Evolutionary conservation across 2,888 invertebrate genomes (phyloP).

Genomic region (Acronicta alni): DNA sequence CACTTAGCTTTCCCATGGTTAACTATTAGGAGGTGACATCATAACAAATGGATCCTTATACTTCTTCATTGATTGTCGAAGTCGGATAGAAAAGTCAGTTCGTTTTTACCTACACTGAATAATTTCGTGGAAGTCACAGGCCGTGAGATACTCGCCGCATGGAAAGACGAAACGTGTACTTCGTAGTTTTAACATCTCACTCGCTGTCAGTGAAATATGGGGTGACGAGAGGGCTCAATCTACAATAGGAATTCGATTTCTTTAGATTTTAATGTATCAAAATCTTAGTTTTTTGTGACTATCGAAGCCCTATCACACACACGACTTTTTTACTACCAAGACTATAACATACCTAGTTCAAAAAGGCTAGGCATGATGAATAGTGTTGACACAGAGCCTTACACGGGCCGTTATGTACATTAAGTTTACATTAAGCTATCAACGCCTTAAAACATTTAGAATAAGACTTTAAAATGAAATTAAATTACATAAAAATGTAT

Average conservation of each 20-base stretch:
- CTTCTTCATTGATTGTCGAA: constrained; percentile 19
- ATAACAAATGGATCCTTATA: constrained; percentile 25
- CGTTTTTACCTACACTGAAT: constrained; percentile 17
- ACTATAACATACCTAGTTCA: too few relatives aligned
- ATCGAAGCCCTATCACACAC: too few relatives aligned
- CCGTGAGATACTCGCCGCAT: constrained; percentile 23
- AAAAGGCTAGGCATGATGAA: background rate
- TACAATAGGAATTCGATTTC: background rate
- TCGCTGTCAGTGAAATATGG: background rate
- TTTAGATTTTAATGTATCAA: background rate
- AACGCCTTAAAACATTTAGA: constrained; percentile 22
- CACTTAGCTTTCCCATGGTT: constrained; percentile 47
- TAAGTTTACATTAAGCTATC: constrained; percentile 12
- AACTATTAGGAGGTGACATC: constrained; percentile 32
- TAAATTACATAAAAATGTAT: constrained; percentile 35
- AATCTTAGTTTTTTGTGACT: too few relatives aligned
- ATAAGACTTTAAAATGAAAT: constrained; percentile 39
- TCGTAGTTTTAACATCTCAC: background rate
- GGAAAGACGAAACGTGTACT: background rate
- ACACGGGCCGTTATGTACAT: constrained; percentile 13
- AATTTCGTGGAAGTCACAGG: constrained; percentile 30
- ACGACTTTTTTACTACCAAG: too few relatives aligned
- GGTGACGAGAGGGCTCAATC: background rate
- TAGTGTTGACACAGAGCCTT: background rate
- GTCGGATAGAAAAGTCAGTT: constrained; percentile 1